phyloP scores from a whole-genome alignment of 2,113 vertebrate genomes.

The Protobothrops mucrosquamatus region DNA sequence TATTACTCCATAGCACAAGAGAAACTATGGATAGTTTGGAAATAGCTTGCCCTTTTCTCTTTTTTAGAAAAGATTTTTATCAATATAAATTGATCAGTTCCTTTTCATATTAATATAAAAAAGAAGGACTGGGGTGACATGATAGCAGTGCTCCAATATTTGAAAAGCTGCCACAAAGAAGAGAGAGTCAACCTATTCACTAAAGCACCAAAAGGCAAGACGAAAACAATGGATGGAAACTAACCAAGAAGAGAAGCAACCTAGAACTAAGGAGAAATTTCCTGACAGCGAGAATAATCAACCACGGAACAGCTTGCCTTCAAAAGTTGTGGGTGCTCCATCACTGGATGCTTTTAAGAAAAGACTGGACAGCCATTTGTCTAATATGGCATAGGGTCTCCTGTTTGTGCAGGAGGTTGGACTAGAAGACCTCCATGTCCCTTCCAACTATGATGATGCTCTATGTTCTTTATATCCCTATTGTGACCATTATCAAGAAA shows the following conservation, averaged over 20 bases:
- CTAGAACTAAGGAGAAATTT: neutral
- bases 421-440: neutral
- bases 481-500: neutral
- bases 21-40: neutral
- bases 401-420: neutral
- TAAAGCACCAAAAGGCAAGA: neutral
- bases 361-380: neutral
- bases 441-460: neutral
- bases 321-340: neutral
- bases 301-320: too few relatives aligned
- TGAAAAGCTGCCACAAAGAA: neutral
- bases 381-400: neutral
- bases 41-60: neutral
- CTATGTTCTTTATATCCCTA: neutral
- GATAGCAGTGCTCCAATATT: neutral
- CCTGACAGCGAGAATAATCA: neutral
- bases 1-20: neutral
- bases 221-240: neutral
- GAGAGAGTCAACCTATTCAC: neutral
- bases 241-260: neutral
- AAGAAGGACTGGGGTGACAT: neutral
- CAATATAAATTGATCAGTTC: neutral
- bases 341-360: neutral
- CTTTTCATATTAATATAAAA: neutral
- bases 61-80: neutral